phyloP scores from a whole-genome alignment of 2,797 vertebrate genomes.

The Vipera ursinii region DNA sequence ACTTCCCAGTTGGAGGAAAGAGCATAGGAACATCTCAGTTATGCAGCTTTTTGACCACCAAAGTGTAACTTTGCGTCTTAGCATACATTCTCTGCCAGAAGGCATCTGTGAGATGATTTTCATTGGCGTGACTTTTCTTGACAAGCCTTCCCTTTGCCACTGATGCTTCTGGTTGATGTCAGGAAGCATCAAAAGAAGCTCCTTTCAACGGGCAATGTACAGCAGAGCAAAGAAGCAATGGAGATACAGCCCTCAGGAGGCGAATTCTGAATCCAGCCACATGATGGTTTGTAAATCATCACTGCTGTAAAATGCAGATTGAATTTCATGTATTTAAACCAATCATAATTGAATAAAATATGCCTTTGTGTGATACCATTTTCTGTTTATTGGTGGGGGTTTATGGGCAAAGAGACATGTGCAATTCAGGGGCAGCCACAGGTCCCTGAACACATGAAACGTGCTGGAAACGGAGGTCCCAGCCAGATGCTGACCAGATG shows the following conservation, averaged over 20 bases:
- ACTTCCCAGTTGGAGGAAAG: neutral
- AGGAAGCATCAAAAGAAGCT: neutral
- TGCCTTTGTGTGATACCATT: neutral
- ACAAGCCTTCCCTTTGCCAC: neutral
- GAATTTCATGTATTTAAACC: neutral
- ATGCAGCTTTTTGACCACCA: neutral
- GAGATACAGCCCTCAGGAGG: neutral
- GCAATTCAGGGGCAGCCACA: neutral
- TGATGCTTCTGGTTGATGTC: neutral
- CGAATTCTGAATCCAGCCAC: neutral
- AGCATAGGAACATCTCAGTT: neutral
- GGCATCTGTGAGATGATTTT: neutral
- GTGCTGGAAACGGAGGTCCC: neutral
- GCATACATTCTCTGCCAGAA: neutral
- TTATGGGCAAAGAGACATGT: neutral
- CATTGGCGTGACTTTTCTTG: neutral
- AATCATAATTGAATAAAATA: neutral
- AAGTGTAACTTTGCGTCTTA: neutral
- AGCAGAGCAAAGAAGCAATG: neutral
- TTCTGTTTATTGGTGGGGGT: neutral
- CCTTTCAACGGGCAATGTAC: neutral
- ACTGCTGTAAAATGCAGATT: neutral
- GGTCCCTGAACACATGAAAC: neutral
- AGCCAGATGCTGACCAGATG: too few relatives aligned
- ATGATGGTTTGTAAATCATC: neutral